Conservation (phyloP, 64 coral and sea anemone genomes). For the Cladopsammia gracilis region DNA sequence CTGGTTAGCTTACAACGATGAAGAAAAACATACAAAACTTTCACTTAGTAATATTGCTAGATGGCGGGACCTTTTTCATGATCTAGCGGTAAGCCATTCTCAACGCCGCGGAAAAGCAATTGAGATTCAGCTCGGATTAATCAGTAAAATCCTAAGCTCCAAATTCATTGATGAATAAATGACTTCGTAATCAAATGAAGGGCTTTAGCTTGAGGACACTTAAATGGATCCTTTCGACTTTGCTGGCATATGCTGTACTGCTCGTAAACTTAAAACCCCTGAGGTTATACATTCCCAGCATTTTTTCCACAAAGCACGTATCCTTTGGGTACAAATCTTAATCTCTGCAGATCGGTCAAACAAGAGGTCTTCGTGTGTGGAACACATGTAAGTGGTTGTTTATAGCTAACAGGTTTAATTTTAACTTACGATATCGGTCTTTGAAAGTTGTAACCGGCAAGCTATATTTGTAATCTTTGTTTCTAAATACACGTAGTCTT, state of each 20-base stretch:
- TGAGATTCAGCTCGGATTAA: background rate
- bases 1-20: too few species aligned
- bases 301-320: background rate
- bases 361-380: background rate
- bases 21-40: background rate
- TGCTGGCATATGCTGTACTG: too few species aligned
- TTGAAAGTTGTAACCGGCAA: background rate
- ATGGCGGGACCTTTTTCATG: background rate
- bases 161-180: background rate
- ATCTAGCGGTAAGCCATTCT: background rate
- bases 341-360: background rate
- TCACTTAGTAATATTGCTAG: background rate
- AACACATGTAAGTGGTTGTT: background rate
- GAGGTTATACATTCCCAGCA: background rate
- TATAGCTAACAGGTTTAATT: conserved; percentile 22
- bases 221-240: background rate
- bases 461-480: conserved; percentile 32
- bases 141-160: background rate
- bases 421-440: background rate
- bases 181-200: background rate
- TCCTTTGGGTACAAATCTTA: background rate
- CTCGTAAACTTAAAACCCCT: background rate
- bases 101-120: too few species aligned
- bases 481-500: background rate
- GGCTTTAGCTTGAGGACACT: background rate